A percentile compares a stretch with the other conserved stretches of the same genome.
These are phyloP conservation scores for Colostygia pectinataria DNA, from an alignment of 2,888 invertebrate species.

Conservation along the genomic window DNA sequence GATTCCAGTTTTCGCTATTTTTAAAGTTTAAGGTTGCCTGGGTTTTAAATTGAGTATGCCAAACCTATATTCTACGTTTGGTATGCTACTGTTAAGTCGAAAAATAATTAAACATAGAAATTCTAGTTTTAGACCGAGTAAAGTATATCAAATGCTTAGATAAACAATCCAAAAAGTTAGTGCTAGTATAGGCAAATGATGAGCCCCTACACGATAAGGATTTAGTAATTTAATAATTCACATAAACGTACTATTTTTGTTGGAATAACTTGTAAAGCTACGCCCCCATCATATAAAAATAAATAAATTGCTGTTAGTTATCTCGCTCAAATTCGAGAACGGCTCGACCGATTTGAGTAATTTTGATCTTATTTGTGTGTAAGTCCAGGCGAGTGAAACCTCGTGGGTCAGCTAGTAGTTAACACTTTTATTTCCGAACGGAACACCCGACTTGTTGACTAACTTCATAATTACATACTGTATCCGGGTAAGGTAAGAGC, in stretches of 20 bases:
- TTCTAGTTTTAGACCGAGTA: conserved; percentile 2
- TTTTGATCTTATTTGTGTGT: too few species aligned
- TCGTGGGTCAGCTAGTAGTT: background rate
- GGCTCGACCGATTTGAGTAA: too few species aligned
- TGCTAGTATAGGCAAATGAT: conserved; percentile 3
- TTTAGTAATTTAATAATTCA: too few species aligned
- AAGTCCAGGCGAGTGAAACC: too few species aligned
- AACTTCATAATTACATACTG: conserved; percentile 19
- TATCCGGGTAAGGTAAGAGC: conserved; percentile 12
- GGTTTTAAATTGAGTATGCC: background rate
- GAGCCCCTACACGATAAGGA: conserved; percentile 1
- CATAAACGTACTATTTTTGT: too few species aligned
- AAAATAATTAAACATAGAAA: background rate
- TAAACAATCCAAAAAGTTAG: background rate
- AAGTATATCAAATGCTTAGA: background rate
- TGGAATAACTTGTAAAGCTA: too few species aligned
- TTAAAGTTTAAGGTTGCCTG: background rate
- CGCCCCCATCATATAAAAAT: too few species aligned
- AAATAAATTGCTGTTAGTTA: too few species aligned
- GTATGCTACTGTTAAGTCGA: background rate
- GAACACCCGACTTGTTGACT: conserved; percentile 12
- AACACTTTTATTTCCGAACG: conserved; percentile 7
- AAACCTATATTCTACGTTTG: background rate
- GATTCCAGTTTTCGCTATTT: background rate
- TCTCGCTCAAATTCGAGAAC: too few species aligned